phyloP scores from a whole-genome alignment of 2,113 vertebrate species.

The Anguilla japonica region DNA sequence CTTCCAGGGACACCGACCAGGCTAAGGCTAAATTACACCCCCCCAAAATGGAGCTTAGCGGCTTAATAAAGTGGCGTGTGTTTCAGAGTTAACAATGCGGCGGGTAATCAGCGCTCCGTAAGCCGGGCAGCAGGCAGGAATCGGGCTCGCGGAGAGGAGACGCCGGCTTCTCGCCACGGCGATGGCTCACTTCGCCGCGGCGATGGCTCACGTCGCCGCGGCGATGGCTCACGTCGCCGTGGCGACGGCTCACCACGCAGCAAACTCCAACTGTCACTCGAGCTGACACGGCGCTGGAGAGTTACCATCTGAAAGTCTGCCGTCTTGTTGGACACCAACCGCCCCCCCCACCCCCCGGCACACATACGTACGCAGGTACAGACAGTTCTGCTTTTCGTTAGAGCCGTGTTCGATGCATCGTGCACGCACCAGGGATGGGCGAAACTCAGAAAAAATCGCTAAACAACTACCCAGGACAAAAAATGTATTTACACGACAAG shows the following conservation, averaged over 20 bases:
- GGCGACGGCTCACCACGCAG: too few relatives aligned
- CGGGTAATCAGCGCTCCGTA: constrained; percentile 25
- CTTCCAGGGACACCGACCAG: neutral
- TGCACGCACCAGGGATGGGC: too few relatives aligned
- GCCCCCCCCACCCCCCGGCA: too few relatives aligned
- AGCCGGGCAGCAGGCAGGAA: constrained; percentile 26
- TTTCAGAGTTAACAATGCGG: constrained; percentile 5
- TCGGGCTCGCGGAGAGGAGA: constrained; percentile 7
- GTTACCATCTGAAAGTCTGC: too few relatives aligned
- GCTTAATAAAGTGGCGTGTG: neutral
- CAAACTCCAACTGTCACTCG: constrained; percentile 6
- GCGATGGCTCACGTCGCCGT: neutral
- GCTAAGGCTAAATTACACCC: neutral
- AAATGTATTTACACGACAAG: too few relatives aligned
- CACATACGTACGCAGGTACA: too few relatives aligned
- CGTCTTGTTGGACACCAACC: too few relatives aligned
- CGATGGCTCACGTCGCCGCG: too few relatives aligned
- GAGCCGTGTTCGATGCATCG: too few relatives aligned
- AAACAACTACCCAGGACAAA: too few relatives aligned
- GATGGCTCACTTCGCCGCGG: neutral
- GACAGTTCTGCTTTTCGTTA: too few relatives aligned
- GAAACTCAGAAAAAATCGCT: too few relatives aligned
- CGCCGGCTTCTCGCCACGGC: neutral
- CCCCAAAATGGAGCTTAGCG: neutral
- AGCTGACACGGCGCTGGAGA: constrained; percentile 19